Base-by-base conservation (phyloP, 2,797 vertebrate species). In the Potorous gilbertii region DNA sequence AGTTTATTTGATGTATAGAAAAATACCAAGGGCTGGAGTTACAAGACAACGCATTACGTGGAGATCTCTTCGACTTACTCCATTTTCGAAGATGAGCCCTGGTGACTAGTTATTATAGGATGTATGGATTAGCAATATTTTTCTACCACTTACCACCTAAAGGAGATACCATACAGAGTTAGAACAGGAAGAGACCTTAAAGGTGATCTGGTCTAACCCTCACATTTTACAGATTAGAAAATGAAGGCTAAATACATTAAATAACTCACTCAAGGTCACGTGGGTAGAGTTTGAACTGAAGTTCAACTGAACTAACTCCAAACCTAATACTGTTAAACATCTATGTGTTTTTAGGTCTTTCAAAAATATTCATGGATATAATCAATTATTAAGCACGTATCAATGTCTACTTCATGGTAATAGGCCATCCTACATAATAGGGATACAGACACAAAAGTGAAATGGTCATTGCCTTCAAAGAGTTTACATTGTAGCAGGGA, bases 1-100 rank as follows among this genome's bases (percentile, higher is more conserved):
- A 34, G 66, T 14, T 59, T 56, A 50, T 54, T 5, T 10, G 1
- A 90, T 14, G 6, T 59, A 66, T 74, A 92, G 14, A 34, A 0
- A 0, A 90, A 96, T 87, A 40, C 27, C 90, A 91, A 34, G 87
- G 28, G n/a, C 14, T 46, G 29, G 31, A 9, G 18, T 89, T 46
- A 55, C 28, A 1, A 12, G 90, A 18, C 4, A 0, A 50, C 34
- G 27, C 0, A 13, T 14, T 0, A 57, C 1, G 5, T 52, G 91
- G 91, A 92, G 4, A 59, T 74, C 59, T 94, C 59, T 90, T 31
- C 27, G 55, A 54, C 56, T n/a, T 62, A 62, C 2, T 59, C 40
- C 8, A 10, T 66, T 93, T 57, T 87, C 46, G 9, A 50, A 8
- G 55, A 90, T 13, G 54, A 92, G n/a, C 1, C 81, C 24, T 52